Evolutionary conservation across 2,113 vertebrate genomes (phyloP).

Genomic region (Catagonus wagneri): DNA sequence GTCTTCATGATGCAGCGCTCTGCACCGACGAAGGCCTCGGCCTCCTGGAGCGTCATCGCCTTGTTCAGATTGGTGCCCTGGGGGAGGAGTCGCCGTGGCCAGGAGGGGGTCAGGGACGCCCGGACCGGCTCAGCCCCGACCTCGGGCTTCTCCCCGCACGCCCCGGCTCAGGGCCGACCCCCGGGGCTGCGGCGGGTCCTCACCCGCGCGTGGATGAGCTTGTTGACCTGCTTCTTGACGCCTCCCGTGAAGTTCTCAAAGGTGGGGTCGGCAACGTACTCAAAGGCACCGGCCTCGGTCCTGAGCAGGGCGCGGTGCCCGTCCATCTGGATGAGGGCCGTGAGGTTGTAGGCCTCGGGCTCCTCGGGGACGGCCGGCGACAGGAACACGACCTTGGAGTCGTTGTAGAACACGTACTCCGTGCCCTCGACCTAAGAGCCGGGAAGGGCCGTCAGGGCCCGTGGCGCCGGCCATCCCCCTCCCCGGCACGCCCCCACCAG

Average conservation of each 20-base stretch:
- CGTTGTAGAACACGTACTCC: constrained; percentile 81
- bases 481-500: accelerated
- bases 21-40: constrained; percentile 94
- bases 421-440: constrained; percentile 58
- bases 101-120: neutral
- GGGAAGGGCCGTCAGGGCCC: neutral
- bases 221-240: constrained; percentile 91
- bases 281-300: constrained; percentile 86
- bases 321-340: constrained; percentile 91
- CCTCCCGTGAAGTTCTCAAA: constrained; percentile 92
- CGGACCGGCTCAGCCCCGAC: neutral
- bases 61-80: constrained; percentile 95
- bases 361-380: constrained; percentile 90
- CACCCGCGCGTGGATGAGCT: constrained; percentile 91
- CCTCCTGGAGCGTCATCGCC: constrained; percentile 95
- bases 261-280: constrained; percentile 92
- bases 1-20: constrained; percentile 92
- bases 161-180: accelerated
- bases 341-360: constrained; percentile 88
- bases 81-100: accelerated
- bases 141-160: accelerated
- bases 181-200: accelerated
- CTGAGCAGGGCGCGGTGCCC: constrained; percentile 87
- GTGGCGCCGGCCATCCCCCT: accelerated
- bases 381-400: constrained; percentile 90